These are phyloP conservation scores for Sebastes fasciatus DNA, from an alignment of 2,113 vertebrate species.

Conservation along the genomic window DNA sequence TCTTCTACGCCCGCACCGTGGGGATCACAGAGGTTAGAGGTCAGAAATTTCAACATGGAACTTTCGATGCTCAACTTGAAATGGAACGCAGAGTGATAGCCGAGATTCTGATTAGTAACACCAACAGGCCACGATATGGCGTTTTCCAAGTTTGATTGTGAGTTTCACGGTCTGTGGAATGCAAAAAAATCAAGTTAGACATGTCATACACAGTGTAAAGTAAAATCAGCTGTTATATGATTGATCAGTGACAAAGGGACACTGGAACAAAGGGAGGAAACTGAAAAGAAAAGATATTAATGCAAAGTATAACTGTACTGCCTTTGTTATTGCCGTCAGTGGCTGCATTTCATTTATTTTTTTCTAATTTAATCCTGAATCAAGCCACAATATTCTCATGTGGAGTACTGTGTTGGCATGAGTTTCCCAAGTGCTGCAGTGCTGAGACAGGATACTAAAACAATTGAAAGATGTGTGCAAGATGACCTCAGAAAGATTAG, in stretches of 20 bases:
- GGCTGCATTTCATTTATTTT: slow-evolving; percentile 11
- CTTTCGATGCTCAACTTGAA: not conserved
- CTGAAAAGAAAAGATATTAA: not conserved
- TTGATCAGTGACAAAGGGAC: not conserved
- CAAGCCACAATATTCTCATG: slow-evolving; percentile 8
- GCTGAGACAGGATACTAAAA: slow-evolving; percentile 37
- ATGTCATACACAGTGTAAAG: not conserved
- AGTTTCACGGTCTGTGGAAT: not conserved
- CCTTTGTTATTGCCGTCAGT: not conserved
- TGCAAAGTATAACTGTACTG: not conserved
- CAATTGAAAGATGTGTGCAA: slow-evolving; percentile 58
- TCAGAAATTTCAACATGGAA: slow-evolving; percentile 7
- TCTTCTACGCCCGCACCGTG: not conserved
- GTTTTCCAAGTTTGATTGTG: not conserved
- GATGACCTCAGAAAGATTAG: slow-evolving; percentile 59
- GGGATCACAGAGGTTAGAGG: slow-evolving; percentile 32
- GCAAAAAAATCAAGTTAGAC: not conserved
- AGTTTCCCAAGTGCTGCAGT: slow-evolving; percentile 11
- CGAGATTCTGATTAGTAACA: not conserved
- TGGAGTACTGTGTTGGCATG: slow-evolving; percentile 13
- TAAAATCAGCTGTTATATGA: slow-evolving; percentile 1
- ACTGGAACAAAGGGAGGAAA: not conserved
- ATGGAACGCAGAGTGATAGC: not conserved
- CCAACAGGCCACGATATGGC: not conserved
- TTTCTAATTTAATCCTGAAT: slow-evolving; percentile 25